Conservation (phyloP, 2,113 vertebrate species). For the Pyxicephalus adspersus region DNA sequence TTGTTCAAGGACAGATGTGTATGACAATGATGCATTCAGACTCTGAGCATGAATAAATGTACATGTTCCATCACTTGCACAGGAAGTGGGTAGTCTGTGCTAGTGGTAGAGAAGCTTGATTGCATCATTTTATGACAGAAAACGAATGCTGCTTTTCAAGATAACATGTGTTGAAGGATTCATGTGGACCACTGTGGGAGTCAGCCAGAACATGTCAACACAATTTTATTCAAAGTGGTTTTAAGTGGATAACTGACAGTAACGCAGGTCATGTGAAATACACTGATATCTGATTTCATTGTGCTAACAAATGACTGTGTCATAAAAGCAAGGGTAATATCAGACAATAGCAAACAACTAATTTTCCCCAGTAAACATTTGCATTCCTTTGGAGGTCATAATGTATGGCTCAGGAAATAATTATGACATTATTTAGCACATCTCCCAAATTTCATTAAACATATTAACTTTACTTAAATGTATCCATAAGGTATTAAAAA, state of each 20-base stretch:
- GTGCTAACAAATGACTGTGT: constrained; percentile 3
- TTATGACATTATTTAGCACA: constrained; percentile 12
- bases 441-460: neutral
- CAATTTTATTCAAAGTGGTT: constrained; percentile 5
- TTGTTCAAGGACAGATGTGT: constrained; percentile 45
- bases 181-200: constrained; percentile 28
- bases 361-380: neutral
- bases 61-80: constrained; percentile 33
- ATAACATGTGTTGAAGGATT: constrained; percentile 51
- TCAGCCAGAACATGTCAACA: constrained; percentile 37
- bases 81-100: constrained; percentile 8
- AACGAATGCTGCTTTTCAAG: constrained; percentile 26
- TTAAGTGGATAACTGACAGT: constrained; percentile 7
- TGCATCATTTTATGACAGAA: constrained; percentile 33
- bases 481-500: constrained; percentile 22
- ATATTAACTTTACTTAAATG: neutral
- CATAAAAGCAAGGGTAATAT: neutral
- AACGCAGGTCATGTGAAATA: neutral
- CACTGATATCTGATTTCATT: constrained; percentile 1
- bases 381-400: constrained; percentile 2
- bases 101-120: constrained; percentile 7
- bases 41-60: constrained; percentile 35
- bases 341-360: neutral
- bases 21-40: constrained; percentile 48
- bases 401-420: neutral